Conservation (phyloP, 2,113 vertebrate genomes). For the Calidris pugnax region DNA sequence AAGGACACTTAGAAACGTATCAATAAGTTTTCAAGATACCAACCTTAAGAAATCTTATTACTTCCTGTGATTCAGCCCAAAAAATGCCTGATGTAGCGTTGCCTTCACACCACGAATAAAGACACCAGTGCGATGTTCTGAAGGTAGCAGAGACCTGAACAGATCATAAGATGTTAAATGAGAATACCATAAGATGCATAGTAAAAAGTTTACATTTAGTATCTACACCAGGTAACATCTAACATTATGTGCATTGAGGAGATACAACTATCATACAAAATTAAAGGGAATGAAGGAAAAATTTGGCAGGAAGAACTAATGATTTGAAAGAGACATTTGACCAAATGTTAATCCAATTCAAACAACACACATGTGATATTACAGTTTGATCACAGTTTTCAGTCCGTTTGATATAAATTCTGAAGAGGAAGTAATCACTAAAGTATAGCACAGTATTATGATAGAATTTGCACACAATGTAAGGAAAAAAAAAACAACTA, state of each 20-base stretch:
- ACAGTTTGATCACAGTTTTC: not conserved
- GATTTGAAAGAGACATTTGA: not conserved
- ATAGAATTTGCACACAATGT: not conserved
- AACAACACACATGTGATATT: not conserved
- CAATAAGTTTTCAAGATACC: not conserved
- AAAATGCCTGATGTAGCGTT: not conserved
- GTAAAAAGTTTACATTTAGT: not conserved
- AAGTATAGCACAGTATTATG: not conserved
- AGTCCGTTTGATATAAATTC: not conserved
- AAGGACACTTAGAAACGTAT: not conserved
- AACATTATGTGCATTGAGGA: not conserved
- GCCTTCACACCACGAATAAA: not conserved
- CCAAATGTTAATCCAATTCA: not conserved
- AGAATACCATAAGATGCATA: not conserved
- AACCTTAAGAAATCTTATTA: not conserved
- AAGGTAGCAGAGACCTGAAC: not conserved
- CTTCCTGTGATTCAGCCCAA: not conserved
- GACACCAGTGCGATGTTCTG: not conserved
- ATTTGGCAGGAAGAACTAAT: not conserved
- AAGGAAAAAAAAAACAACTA: not conserved
- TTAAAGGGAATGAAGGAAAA: conserved; percentile 14
- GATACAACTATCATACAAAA: conserved; percentile 18
- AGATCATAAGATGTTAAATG: not conserved
- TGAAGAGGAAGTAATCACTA: not conserved
- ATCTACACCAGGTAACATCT: not conserved